Percentiles rank a stretch among this genome's conserved stretches.
Conservation (phyloP, 2,888 invertebrate species). For the Phasia obesa region DNA sequence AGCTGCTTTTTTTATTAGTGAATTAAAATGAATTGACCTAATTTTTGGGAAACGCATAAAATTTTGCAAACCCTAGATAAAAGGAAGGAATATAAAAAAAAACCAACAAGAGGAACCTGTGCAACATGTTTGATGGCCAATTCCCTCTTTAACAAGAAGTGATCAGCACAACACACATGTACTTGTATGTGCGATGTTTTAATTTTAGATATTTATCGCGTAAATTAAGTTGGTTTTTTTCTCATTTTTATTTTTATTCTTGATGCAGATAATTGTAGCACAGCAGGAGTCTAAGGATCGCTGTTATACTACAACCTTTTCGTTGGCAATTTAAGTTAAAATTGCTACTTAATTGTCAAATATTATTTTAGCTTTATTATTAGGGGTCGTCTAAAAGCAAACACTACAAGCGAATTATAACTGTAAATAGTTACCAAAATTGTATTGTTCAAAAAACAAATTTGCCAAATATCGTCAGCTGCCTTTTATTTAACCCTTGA, state of each 20-base stretch:
- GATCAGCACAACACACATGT: background rate
- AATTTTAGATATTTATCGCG: constrained; percentile 62
- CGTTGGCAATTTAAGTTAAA: constrained; percentile 44
- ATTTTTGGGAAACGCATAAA: constrained; percentile 49
- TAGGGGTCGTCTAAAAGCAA: constrained; percentile 1
- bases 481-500: constrained; percentile 52
- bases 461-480: constrained; percentile 56
- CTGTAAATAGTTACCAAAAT: constrained; percentile 57
- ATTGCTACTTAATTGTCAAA: constrained; percentile 56
- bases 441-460: constrained; percentile 38
- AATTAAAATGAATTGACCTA: constrained; percentile 62
- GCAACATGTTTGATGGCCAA: constrained; percentile 32
- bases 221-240: constrained; percentile 58
- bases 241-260: background rate
- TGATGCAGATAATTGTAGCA: too few species aligned
- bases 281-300: background rate
- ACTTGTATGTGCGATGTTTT: background rate
- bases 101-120: constrained; percentile 10
- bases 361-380: background rate
- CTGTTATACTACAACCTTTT: background rate
- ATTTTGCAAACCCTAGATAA: constrained; percentile 14
- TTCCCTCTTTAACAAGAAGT: constrained; percentile 19
- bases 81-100: background rate
- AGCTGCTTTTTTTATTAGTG: constrained; percentile 57
- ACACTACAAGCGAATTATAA: constrained; percentile 40